Conservation (phyloP, 2,113 vertebrate species). For the Athene noctua region DNA sequence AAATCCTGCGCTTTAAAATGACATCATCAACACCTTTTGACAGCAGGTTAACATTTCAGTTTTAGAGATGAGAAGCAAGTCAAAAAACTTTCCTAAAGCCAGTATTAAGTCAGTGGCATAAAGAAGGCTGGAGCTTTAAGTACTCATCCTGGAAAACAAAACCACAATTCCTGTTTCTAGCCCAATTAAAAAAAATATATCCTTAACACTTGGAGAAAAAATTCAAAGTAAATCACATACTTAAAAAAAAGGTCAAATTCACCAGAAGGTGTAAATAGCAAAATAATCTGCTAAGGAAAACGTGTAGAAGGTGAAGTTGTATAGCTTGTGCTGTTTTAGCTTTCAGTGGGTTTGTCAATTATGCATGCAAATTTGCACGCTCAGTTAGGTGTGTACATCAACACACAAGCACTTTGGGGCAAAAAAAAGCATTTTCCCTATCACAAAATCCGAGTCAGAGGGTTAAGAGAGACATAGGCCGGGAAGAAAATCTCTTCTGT, state of each 20-base stretch:
- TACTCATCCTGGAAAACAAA: neutral
- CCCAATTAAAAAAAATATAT: neutral
- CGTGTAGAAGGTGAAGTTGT: neutral
- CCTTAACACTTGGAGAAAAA: neutral
- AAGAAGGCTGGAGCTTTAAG: neutral
- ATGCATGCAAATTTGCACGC: neutral
- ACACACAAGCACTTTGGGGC: neutral
- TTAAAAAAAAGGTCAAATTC: neutral
- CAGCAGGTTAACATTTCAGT: neutral
- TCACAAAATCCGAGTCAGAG: neutral
- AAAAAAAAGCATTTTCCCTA: neutral
- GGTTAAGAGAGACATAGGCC: rapidly evolving
- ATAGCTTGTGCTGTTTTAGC: neutral
- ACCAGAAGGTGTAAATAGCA: neutral
- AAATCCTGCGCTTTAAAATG: neutral
- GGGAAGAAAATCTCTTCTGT: neutral
- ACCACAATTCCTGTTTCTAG: neutral
- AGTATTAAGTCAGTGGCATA: neutral
- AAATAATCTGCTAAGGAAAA: neutral
- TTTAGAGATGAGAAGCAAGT: neutral
- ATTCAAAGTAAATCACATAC: neutral
- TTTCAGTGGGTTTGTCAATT: neutral
- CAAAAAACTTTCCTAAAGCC: neutral
- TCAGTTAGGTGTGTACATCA: neutral
- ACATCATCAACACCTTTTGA: neutral